Evolutionary conservation across 2,113 vertebrate species (phyloP).

Genomic region (Merops nubicus): DNA sequence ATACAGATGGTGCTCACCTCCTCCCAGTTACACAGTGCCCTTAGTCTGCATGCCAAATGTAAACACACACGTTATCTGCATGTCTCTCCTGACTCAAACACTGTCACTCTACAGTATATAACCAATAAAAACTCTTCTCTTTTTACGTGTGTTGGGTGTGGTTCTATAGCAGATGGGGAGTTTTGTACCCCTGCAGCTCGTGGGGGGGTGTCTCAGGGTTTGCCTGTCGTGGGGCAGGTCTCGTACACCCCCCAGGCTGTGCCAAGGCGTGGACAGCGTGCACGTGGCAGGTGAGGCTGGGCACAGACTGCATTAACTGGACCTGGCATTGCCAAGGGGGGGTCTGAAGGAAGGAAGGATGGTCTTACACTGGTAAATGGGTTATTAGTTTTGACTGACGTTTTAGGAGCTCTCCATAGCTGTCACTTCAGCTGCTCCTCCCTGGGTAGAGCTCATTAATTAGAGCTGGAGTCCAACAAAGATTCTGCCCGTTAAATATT

Average conservation of each 20-base stretch:
- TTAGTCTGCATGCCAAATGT: slow-evolving; percentile 77
- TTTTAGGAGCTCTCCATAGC: not conserved
- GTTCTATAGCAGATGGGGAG: slow-evolving; percentile 22
- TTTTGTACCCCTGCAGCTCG: too few species aligned
- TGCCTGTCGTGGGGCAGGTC: too few species aligned
- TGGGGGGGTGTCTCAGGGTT: too few species aligned
- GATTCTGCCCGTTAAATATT: not conserved
- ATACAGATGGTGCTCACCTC: slow-evolving; percentile 53
- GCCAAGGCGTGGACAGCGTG: not conserved
- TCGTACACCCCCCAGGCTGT: too few species aligned
- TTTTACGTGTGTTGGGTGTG: slow-evolving; percentile 46
- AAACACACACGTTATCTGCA: slow-evolving; percentile 74
- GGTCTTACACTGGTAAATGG: not conserved
- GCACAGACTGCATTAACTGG: not conserved
- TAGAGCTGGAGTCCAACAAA: not conserved
- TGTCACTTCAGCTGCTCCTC: not conserved
- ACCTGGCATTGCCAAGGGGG: rapidly evolving
- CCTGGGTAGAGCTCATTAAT: not conserved
- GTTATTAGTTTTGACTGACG: not conserved
- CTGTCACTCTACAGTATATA: slow-evolving; percentile 77
- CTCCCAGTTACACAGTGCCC: slow-evolving; percentile 51
- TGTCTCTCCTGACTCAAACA: slow-evolving; percentile 68
- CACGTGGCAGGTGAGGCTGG: not conserved
- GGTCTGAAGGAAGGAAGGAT: not conserved
- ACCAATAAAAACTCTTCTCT: slow-evolving; percentile 80